Evolutionary conservation across 2,113 vertebrate genomes (phyloP), one percentile per base, ranked within the genome.

Genomic region (Budorcas taxicolor): DNA sequence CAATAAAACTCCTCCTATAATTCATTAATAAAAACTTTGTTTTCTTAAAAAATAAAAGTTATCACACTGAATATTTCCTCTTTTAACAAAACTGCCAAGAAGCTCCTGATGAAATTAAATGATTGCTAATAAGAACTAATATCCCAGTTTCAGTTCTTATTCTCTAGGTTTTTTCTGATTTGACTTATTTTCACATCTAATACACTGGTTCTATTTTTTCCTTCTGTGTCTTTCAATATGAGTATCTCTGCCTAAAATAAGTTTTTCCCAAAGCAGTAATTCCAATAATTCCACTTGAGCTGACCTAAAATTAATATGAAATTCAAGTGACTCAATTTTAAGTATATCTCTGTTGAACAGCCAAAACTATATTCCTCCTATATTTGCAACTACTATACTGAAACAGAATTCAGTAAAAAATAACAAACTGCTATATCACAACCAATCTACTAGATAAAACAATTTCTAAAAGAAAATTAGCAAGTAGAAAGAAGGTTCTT

Each of bases 91-190:
- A 50, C 45, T 92, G 53, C 60, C 57, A 91, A 62, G 53, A 87
- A 90, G 36, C 16, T 95, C 40, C 95, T 23, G 76, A 83, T 52
- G 67, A 93, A 80, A 90, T 88, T 81, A 97, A 95, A 33, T 83
- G 74, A 95, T 36, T 67, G 29, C 81, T 94, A 76, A 25, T n/a
- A 94, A 90, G 23, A 87, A 95, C 31, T 23, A 97, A 95, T 33
- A 95, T 88, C 21, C 36, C 33, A 89, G 19, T 15, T 89, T 11
- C 55, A 86, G 52, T 23, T 85, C 27, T 87, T 90, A 55, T 25
- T 64, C 23, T 95, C 78, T 87, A 71, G 40, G 27, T 93, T 92
- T 80, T 89, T 95, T 47, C 52, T 88, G 36, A 81, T 89, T 33
- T 71, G 29, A 91, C 16, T 95, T 90, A 88, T 84, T 93, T 92